Evolutionary conservation across 2,888 invertebrate species (phyloP), one percentile per base, ranked within the genome.

Genomic region (Stenichneumon culpator): DNA sequence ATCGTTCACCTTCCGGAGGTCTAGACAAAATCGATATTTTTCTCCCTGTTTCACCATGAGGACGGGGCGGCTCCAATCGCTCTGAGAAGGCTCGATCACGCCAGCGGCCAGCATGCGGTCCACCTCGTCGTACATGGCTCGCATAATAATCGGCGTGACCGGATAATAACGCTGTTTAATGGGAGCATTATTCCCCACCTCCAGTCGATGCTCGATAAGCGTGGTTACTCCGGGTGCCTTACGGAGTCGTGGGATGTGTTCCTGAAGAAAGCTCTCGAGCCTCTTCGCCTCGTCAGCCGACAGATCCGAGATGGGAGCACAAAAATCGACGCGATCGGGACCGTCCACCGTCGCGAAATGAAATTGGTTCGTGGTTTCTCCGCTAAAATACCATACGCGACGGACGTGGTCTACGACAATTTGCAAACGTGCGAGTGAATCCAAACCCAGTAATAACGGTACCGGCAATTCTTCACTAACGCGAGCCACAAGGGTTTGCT

Each of bases 31-130:
- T 32, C 32, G 32, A 5, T 32, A 32, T 32, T 32, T 32, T 5
- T 32, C 32, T 5, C 32, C 32, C 32, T 32, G 32, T 5, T 32
- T 32, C 32, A 32, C 32, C 32, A 32, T 32, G 32, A 32, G 32
- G 5, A 32, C 32, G 5, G 32, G 32, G 5, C 32, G 3, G 32
- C 32, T 32, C 32, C 32, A 32, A 32, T 32, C 32, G 4, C 32
- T 32, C 32, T 32, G 32, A 0, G 32, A 32, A 32, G 32, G 32
- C 32, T 32, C 32, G 32, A 32, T 32, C 32, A 32, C 32, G 32
- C 88, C 90, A 0, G 86, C 52, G 4, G 50, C 73, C 0, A 93
- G 39, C 92, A 93, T 93, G 3, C 89, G 69, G 50, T 92, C 90
- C 1, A 92, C 86, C 78, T 91, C 91, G 0, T n/a, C 47, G 54